Evolutionary conservation across 2,113 vertebrate genomes (phyloP).

Genomic region (Nibea coibor): DNA sequence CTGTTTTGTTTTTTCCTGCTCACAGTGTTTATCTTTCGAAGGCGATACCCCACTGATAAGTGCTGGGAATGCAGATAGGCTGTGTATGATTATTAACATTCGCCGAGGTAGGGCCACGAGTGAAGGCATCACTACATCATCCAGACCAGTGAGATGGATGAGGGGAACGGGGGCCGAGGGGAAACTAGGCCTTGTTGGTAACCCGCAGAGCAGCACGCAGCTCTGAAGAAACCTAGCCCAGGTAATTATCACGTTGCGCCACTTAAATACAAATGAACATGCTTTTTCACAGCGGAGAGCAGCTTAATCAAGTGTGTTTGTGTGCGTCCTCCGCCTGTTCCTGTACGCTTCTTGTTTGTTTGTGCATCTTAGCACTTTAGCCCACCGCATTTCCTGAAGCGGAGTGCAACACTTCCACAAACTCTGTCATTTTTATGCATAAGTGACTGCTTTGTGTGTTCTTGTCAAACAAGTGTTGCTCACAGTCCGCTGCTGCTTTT

Average conservation of each 20-base stretch:
- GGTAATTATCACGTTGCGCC: slow-evolving; percentile 60
- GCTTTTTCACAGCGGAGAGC: slow-evolving; percentile 47
- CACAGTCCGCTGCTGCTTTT: slow-evolving; percentile 18
- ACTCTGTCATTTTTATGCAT: slow-evolving; percentile 19
- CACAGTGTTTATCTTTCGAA: slow-evolving; percentile 18
- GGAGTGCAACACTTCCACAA: neutral
- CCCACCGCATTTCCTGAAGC: slow-evolving; percentile 9
- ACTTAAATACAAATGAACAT: slow-evolving; percentile 67
- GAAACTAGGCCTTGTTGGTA: slow-evolving; percentile 60
- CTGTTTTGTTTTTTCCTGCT: slow-evolving; percentile 32
- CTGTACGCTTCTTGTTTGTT: neutral
- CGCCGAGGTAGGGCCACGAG: slow-evolving; percentile 44
- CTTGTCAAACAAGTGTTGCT: slow-evolving; percentile 43
- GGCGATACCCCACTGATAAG: slow-evolving; percentile 40
- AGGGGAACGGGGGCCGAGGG: slow-evolving; percentile 5
- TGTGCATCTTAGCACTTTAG: slow-evolving; percentile 2
- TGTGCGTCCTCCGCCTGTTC: neutral
- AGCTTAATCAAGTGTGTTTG: slow-evolving; percentile 51
- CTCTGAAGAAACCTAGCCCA: slow-evolving; percentile 46
- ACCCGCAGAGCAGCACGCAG: slow-evolving; percentile 31
- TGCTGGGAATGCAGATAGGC: slow-evolving; percentile 42
- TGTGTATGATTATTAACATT: slow-evolving; percentile 68
- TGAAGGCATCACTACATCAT: slow-evolving; percentile 70
- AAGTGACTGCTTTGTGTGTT: slow-evolving; percentile 29
- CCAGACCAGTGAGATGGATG: slow-evolving; percentile 62